Conservation (phyloP, 1,140 invertebrate genomes). For the Caenorhabditis latens region DNA sequence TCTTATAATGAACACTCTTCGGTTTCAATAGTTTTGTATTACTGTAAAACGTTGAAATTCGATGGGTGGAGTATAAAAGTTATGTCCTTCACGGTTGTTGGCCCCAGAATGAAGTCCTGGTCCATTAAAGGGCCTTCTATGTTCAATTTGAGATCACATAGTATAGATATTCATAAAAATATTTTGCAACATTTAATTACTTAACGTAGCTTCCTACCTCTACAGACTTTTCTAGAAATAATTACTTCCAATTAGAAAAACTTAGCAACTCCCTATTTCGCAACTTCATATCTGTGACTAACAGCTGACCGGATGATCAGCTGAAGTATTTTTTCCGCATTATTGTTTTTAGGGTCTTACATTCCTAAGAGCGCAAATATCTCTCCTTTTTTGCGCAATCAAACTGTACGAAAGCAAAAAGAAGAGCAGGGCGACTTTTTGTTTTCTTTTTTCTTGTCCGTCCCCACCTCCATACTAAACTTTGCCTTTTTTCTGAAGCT, state of each 20-base stretch:
- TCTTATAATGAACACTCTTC: slow-evolving; percentile 31
- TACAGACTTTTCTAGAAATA: no score
- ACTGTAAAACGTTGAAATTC: neutral
- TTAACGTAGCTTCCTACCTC: no score
- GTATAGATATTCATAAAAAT: no score
- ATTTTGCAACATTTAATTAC: no score
- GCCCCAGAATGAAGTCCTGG: no score
- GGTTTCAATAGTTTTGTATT: slow-evolving; percentile 5
- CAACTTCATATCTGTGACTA: slow-evolving; percentile 9
- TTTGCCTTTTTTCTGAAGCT: neutral
- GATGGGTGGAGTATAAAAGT: neutral
- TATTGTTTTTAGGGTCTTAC: neutral
- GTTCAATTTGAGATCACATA: neutral
- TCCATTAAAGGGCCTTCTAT: neutral
- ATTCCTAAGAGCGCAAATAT: slow-evolving; percentile 43
- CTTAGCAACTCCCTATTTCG: neutral
- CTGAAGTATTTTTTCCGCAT: slow-evolving; percentile 16
- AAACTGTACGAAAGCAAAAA: slow-evolving; percentile 31
- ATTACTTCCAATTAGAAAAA: neutral
- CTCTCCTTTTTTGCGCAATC: slow-evolving; percentile 12
- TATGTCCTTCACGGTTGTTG: neutral
- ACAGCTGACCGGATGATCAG: slow-evolving; percentile 50
- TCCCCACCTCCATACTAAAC: neutral
- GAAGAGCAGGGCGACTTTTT: neutral
- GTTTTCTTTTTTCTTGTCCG: neutral